Base-by-base conservation (phyloP, 2,888 invertebrate genomes). In the Phortica magna region DNA sequence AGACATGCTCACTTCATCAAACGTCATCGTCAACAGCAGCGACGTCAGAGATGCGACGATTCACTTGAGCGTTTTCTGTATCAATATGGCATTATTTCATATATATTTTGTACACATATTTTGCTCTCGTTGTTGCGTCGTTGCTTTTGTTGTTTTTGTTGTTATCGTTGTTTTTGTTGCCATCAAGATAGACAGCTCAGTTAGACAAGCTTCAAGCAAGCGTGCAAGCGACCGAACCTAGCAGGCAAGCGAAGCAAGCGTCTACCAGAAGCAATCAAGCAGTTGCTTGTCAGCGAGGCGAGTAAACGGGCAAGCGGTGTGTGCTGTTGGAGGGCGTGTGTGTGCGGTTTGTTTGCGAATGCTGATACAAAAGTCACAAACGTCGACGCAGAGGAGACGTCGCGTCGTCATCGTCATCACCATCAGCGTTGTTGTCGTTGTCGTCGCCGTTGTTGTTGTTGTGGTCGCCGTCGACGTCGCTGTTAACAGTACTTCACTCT, bases 161-260 rank as follows among this genome's bases (percentile, higher is more conserved):
- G 61, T 59, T 12, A 7, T 53, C 53, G 31, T 73, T 78, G 76
- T 81, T 75, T 65, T 64, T 68, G 65, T 43, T 74, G 73, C 73
- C 73, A 73, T 77, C 76, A 70, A 79, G 80, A 80, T 79, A 79
- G 79, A 67, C 75, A 75, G 57, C 43, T 70, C 42, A 67, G n/a
- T 67, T 42, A 19, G 59, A 59, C 17, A 14, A 59, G 17, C n/a
- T 59, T 12, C 59, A 59, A 17, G 17, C 55, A 48, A 31, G 31
- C 31, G 31, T 31, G 31, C 31, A 31, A 31, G 31, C 31, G 31
- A 31, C 31, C 31, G 31, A 31, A 19, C 1, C 48, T 48, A 48
- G 64, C 53, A 75, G 14, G 42, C 42, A 43, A 68, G 42, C n/a
- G 42, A 41, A 64, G 31, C 64, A 22, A 31, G 31, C 31, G 31